Base-by-base conservation (phyloP, 2,113 vertebrate species). In the Tupaia chinensis region DNA sequence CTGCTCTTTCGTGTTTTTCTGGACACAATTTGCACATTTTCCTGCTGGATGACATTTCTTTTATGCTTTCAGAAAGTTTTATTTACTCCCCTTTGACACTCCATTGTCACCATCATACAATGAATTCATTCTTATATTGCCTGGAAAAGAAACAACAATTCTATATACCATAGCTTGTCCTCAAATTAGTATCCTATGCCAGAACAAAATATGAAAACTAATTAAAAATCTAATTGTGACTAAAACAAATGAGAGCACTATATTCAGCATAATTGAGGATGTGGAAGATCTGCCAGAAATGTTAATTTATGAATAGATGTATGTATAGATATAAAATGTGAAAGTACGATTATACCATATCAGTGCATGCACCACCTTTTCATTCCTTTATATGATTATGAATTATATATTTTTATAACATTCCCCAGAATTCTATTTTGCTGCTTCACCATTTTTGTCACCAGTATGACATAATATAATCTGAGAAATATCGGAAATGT, bases 141-240 rank as follows among this genome's bases (percentile, higher is more conserved):
- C 44, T 91, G 16, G 14, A 80, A 88, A 94, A 93, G 34, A 70
- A 94, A 81, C 22, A 81, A 60, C 66, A 95, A 9, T 78, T 80
- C n/a, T 5, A 87, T 4, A 53, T 66, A 93, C 56, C 11, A 25
- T 65, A 80, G 76, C 32, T 89, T 84, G 58, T 66, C 63, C 32
- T 89, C 74, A 70, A 70, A 88, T 34, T 27, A 94, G 23, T 65
- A 80, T 76, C 23, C 15, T 80, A 17, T 87, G 54, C 88, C 70
- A 69, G 74, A 87, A 83, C 44, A 94, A 89, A 58, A 89, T 23
- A 58, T 93, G n/a, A 93, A 96, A 95, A 93, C 81, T 44, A 87
- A 93, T 88, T 91, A 89, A 83, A 96, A 89, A 13, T 87, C 23
- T 85, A 27, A 70, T 66, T 89, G 44, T 61, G 54, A 69, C 19